These are phyloP conservation scores for Chaetura pelagica DNA, from an alignment of 2,113 vertebrate species.

Conservation along the genomic window DNA sequence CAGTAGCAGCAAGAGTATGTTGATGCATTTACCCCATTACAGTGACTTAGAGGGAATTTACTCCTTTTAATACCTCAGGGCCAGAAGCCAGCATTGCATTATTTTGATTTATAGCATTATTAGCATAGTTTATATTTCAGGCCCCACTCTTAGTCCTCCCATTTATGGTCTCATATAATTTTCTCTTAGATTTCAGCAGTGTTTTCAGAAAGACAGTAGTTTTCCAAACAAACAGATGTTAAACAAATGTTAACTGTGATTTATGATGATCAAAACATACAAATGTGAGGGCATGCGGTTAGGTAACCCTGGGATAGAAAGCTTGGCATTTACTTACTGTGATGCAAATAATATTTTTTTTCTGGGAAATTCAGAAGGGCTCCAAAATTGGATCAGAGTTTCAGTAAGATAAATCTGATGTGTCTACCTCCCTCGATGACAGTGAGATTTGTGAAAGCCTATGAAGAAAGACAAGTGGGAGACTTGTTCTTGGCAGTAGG, in stretches of 20 bases:
- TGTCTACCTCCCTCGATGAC: neutral
- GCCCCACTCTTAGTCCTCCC: neutral
- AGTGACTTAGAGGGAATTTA: neutral
- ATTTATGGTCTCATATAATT: neutral
- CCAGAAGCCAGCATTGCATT: constrained; percentile 12
- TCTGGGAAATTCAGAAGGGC: neutral
- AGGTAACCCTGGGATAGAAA: neutral
- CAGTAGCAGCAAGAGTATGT: constrained; percentile 25
- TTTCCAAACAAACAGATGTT: neutral
- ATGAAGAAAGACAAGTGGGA: neutral
- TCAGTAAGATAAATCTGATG: neutral
- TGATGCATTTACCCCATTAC: constrained; percentile 30
- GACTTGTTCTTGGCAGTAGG: neutral
- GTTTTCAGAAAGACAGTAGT: neutral
- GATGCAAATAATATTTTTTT: neutral
- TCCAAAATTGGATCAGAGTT: neutral
- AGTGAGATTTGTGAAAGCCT: neutral
- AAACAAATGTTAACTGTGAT: neutral
- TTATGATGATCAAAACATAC: neutral
- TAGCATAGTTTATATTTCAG: constrained; percentile 13
- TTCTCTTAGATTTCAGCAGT: neutral
- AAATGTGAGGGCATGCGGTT: fast-evolving
- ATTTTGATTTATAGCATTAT: constrained; percentile 47
- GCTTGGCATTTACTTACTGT: neutral
- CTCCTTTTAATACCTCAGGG: neutral